Base-by-base conservation (phyloP, 2,797 vertebrate genomes). In the Sarcophilus harrisii region DNA sequence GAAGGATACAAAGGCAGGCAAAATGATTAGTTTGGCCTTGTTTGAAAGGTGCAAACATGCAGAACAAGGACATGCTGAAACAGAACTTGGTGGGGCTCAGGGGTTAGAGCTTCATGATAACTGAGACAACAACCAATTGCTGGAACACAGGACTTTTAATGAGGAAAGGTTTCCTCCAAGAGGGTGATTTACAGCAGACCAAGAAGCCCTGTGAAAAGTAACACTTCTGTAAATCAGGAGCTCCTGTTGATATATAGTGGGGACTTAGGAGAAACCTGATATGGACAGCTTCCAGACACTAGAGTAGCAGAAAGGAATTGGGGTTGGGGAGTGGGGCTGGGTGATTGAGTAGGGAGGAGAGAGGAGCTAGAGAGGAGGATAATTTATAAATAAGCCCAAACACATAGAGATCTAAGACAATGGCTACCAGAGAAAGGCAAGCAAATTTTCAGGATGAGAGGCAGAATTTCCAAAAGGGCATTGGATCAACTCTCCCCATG, bases 181-280 rank as follows among this genome's bases (percentile, higher is more conserved):
- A 92, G 96, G 95, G 96, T 96, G 97, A 97, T 97, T 97, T 95
- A 93, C 92, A 1, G 4, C 66, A 95, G 96, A 59, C 96, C 89
- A 91, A 92, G 91, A 94, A 93, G 96, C 94, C 94, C 96, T 97
- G 92, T 96, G 96, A 96, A 96, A 96, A 93, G 95, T 93, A 94
- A 62, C 66, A 90, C 73, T 87, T 94, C 95, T 94, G 95, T 96
- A 96, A 97, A 97, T 98, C 97, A 97, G 94, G 89, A 96, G 94
- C 94, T 90, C 87, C 95, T 18, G 8, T 13, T 57, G 94, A 90
- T 0, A 1, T 57, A 92, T 95, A 96, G 95, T 96, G 21, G 24
- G 66, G 38, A 6, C 38, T 49, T 38, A 27, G 21, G n/a, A 38
- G 21, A 45, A 87, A 14, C 18, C 2, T 49, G 73, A 87, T 45